Evolutionary conservation across 2,888 invertebrate species (phyloP).

Genomic region (Drosophila leonis): DNA sequence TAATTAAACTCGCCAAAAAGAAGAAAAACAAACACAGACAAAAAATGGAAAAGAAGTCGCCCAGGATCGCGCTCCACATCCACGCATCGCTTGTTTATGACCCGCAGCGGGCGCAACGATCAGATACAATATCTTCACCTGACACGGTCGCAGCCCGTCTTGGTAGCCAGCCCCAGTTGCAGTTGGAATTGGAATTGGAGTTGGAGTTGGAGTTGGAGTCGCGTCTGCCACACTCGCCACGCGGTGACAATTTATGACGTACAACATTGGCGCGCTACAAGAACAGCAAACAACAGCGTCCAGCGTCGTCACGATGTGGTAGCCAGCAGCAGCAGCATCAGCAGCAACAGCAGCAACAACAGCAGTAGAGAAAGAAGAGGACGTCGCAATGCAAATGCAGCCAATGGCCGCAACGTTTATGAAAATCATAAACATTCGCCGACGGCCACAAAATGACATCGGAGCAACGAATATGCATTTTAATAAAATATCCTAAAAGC

Average conservation of each 20-base stretch:
- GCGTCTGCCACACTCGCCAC: conserved; percentile 64
- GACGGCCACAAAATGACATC: conserved; percentile 83
- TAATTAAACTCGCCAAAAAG: conserved; percentile 62
- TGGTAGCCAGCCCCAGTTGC: conserved; percentile 10
- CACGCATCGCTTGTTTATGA: conserved; percentile 70
- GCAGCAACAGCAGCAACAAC: background rate
- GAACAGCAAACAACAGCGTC: conserved; percentile 31
- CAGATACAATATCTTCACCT: conserved; percentile 80
- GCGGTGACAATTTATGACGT: conserved; percentile 83
- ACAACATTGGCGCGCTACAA: conserved; percentile 64
- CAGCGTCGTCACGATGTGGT: conserved; percentile 41
- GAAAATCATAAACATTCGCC: conserved; percentile 85
- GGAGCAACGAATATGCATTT: conserved; percentile 86
- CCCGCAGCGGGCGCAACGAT: conserved; percentile 71
- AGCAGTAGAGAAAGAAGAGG: background rate
- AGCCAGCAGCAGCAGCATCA: conserved; percentile 22
- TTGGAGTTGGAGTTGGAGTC: background rate
- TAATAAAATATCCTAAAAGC: conserved; percentile 86
- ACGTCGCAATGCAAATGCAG: conserved; percentile 39
- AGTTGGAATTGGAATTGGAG: conserved; percentile 1
- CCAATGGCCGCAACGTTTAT: conserved; percentile 80
- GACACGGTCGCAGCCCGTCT: conserved; percentile 49
- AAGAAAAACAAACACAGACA: conserved; percentile 1
- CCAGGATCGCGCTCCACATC: conserved; percentile 50
- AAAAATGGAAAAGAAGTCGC: conserved; percentile 31